Evolutionary conservation across 2,888 invertebrate species (phyloP).

Genomic region (Torymus texanus): DNA sequence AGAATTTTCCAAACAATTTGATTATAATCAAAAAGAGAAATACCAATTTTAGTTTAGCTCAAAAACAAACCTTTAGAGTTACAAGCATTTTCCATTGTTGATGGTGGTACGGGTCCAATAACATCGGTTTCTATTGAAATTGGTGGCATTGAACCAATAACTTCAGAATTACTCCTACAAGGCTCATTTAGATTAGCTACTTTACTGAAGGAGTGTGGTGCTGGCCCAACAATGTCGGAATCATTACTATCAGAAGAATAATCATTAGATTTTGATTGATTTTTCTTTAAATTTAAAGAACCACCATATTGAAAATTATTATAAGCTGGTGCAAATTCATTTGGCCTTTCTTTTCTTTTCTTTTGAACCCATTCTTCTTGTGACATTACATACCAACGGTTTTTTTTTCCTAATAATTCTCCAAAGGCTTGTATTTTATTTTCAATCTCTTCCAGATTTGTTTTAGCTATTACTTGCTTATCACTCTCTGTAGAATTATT

Average conservation of each 20-base stretch:
- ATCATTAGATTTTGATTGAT: conserved; percentile 12
- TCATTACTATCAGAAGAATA: conserved; percentile 57
- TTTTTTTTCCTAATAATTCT: conserved; percentile 73
- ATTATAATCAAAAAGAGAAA: no score
- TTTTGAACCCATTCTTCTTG: conserved; percentile 88
- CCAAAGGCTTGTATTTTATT: conserved; percentile 70
- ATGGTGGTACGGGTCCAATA: conserved; percentile 13
- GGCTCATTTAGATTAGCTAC: no score
- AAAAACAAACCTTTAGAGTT: not conserved
- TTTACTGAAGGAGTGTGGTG: conserved; percentile 56
- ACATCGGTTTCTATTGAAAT: not conserved
- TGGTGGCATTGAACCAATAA: no score
- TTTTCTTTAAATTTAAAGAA: conserved; percentile 30
- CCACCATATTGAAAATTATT: conserved; percentile 64
- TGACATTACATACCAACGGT: conserved; percentile 80
- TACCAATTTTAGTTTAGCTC: conserved; percentile 10
- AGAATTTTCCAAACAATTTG: no score
- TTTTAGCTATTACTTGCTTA: conserved; percentile 58
- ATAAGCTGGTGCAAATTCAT: conserved; percentile 86
- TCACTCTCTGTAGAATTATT: conserved; percentile 55
- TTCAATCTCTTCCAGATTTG: conserved; percentile 65
- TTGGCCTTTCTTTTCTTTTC: conserved; percentile 82
- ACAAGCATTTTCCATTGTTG: not conserved
- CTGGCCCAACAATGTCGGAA: conserved; percentile 61
- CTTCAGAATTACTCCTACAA: no score